A percentile compares a stretch with the other conserved stretches of the same genome.
Evolutionary conservation across 1,140 invertebrate species (phyloP).

Genomic region (Conus ventricosus): DNA sequence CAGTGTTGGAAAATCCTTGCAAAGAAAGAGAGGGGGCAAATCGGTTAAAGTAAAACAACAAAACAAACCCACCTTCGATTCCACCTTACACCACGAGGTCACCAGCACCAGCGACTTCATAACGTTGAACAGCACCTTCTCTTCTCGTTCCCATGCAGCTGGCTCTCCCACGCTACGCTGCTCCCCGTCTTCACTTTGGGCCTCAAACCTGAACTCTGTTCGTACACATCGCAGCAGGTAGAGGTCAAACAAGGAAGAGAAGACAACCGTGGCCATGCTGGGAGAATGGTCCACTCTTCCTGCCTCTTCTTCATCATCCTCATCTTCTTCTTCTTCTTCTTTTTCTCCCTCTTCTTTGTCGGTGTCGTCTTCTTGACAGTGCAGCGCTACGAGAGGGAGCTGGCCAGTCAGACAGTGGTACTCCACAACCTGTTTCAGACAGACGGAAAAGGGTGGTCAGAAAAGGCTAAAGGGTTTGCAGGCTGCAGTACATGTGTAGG

Average conservation of each 20-base stretch:
- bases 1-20: too few species aligned
- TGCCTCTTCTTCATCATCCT: neutral
- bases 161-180: neutral
- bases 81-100: neutral
- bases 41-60: too few species aligned
- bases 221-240: neutral
- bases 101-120: neutral
- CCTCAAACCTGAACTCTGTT: neutral
- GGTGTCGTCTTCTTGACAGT: neutral
- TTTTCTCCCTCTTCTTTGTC: neutral
- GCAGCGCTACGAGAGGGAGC: neutral
- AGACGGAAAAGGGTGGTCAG: neutral
- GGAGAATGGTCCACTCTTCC: neutral
- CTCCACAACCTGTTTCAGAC: slow-evolving; percentile 3
- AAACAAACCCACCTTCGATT: neutral
- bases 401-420: slow-evolving; percentile 20
- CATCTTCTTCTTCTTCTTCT: too few species aligned
- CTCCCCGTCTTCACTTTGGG: neutral
- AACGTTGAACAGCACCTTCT: slow-evolving; percentile 5
- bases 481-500: too few species aligned
- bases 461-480: too few species aligned
- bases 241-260: slow-evolving; percentile 24
- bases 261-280: slow-evolving; percentile 19
- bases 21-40: too few species aligned
- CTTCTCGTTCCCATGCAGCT: neutral